Base-by-base conservation (phyloP, 2,113 vertebrate species). In the Scalopus aquaticus region DNA sequence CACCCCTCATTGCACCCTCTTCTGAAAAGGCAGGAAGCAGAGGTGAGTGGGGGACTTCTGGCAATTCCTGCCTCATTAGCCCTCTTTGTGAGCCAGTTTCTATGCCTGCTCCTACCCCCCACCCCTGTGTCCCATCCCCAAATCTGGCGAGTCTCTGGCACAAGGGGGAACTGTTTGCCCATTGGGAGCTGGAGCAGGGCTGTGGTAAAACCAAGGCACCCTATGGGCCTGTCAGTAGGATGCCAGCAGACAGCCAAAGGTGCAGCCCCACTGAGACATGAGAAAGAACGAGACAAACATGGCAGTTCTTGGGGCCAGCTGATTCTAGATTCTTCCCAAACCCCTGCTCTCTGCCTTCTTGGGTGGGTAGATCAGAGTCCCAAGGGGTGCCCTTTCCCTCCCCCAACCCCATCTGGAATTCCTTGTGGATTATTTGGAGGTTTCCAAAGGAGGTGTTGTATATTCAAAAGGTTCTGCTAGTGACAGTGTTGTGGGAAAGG, bases 1-100 rank as follows among this genome's bases (percentile, higher is more conserved):
- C 44, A 84, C 35, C 32, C 35, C 60, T 67, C 56, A 65, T 51
- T 82, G 37, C 42, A 44, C 30, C 72, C 79, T 86, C 56, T 91
- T 87, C 90, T 58, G 79, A 94, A 92, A 93, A 84, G 88, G 20
- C 64, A 79, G 90, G 64, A 95, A 93, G 84, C 85, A 85, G 88
- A 96, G 97, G 97, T 97, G 90, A 97, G 97, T 97, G 62, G 20
- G 49, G 69, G 82, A 30, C 44, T 74, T 37, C 42, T 42, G 89
- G 30, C 3, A 65, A 32, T 20, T 79, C 1, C 0, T 24, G 8
- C 13, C 49, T 15, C 49, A 19, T 44, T 4, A 26, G 60, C 44
- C 35, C 20, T 60, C 49, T 78, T 78, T 69, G 49, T 82, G 69
- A 82, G 20, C 54, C 9, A 56, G 6, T 20, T 56, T 56, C 20